Evolutionary conservation across 2,888 invertebrate species (phyloP).

Genomic region (Ischnus inquisitorius): DNA sequence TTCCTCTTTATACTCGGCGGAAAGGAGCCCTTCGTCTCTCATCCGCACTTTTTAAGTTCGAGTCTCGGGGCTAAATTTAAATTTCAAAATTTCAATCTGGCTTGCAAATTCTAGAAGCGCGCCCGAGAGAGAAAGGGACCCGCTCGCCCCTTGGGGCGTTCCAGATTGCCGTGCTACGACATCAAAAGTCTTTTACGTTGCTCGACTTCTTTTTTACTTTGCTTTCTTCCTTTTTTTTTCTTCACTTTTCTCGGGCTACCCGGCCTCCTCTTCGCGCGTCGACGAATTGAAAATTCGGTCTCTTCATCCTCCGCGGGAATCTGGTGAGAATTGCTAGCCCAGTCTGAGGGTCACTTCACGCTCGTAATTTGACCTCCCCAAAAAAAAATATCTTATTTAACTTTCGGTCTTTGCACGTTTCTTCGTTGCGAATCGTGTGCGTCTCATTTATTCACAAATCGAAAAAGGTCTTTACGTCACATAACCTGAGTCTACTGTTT

Average conservation of each 20-base stretch:
- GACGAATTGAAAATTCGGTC: slow-evolving; percentile 77
- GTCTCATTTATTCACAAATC: background rate
- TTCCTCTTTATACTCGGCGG: slow-evolving; percentile 2
- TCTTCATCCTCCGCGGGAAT: slow-evolving; percentile 32
- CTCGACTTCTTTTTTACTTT: slow-evolving; percentile 74
- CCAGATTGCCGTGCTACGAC: slow-evolving; percentile 82
- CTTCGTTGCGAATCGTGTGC: slow-evolving; percentile 13
- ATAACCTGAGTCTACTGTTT: background rate
- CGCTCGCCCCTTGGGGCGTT: slow-evolving; percentile 72
- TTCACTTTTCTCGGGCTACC: slow-evolving; percentile 52
- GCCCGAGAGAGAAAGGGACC: slow-evolving; percentile 61
- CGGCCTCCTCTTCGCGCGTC: slow-evolving; percentile 52
- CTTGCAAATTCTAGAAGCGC: slow-evolving; percentile 85
- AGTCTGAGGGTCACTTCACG: slow-evolving; percentile 52
- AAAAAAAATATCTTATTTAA: slow-evolving; percentile 23
- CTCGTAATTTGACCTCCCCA: slow-evolving; percentile 38
- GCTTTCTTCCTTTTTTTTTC: slow-evolving; percentile 57
- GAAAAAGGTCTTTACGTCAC: background rate
- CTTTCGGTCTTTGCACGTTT: background rate
- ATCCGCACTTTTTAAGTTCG: slow-evolving; percentile 82
- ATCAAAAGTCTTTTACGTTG: slow-evolving; percentile 84
- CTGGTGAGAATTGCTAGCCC: slow-evolving; percentile 31
- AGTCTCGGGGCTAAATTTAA: slow-evolving; percentile 85
- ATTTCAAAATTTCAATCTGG: slow-evolving; percentile 87
- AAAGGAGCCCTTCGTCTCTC: slow-evolving; percentile 71